Percentiles rank a stretch among this genome's conserved stretches.
Evolutionary conservation across 2,797 vertebrate species (phyloP).

Genomic region (Rousettus madagascariensis): DNA sequence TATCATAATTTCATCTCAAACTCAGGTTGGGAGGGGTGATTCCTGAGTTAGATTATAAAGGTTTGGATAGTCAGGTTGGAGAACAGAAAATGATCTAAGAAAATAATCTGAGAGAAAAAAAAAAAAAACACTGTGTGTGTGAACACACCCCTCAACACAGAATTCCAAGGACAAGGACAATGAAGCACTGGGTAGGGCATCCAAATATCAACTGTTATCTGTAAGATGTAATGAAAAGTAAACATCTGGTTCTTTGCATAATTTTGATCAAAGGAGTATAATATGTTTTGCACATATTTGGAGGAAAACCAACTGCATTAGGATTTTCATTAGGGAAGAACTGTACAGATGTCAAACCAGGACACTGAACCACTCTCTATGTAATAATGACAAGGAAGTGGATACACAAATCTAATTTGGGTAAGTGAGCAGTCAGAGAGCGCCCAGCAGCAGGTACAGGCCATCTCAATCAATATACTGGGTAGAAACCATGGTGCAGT

Average conservation of each 20-base stretch:
- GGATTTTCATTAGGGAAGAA: conserved; percentile 46
- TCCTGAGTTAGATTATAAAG: conserved; percentile 7
- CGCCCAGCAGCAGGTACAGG: background rate
- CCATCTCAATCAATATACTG: accelerated
- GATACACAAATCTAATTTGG: background rate
- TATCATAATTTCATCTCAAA: conserved; percentile 32
- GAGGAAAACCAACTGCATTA: conserved; percentile 35
- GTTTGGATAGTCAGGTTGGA: background rate
- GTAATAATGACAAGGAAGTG: background rate
- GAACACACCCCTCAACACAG: background rate
- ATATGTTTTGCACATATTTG: conserved; percentile 34
- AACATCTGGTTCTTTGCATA: conserved; percentile 72
- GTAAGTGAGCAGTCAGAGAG: background rate
- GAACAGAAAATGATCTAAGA: background rate
- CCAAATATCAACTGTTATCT: conserved; percentile 34
- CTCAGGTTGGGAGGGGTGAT: background rate
- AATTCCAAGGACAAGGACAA: conserved; percentile 49
- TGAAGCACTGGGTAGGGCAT: conserved; percentile 23
- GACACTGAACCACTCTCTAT: background rate
- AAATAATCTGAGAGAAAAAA: background rate
- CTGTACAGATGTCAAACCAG: background rate
- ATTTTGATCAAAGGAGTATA: conserved; percentile 63
- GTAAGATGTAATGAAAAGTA: conserved; percentile 51
- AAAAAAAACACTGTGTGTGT: background rate
- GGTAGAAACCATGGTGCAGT: background rate